Evolutionary conservation across 2,113 vertebrate genomes (phyloP).

Genomic region (Puma concolor): DNA sequence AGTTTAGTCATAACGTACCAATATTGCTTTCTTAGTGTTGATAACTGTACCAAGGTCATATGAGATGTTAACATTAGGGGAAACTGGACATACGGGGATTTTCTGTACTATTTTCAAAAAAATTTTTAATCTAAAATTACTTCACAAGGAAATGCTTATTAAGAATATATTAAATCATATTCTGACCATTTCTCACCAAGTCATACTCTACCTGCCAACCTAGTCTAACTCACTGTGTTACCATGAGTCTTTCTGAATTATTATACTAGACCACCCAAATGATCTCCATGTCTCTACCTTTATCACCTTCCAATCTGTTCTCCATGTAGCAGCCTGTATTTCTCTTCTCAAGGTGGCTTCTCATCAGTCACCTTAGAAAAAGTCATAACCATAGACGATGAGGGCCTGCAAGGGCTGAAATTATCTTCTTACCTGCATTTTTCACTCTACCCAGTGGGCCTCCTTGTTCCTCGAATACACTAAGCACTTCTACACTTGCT

Average conservation of each 20-base stretch:
- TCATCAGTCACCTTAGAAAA: not conserved
- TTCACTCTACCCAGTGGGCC: not conserved
- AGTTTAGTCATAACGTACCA: not conserved
- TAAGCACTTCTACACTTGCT: not conserved
- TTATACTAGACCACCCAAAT: not conserved
- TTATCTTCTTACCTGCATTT: not conserved
- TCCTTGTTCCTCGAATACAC: not conserved
- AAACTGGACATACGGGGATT: not conserved
- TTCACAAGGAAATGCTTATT: not conserved
- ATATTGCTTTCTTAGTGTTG: not conserved
- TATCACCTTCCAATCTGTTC: not conserved
- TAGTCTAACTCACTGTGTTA: not conserved
- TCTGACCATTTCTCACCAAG: not conserved
- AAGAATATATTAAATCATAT: not conserved
- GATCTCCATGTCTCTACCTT: not conserved
- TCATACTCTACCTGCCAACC: not conserved
- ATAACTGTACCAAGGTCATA: not conserved
- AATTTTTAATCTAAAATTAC: not conserved
- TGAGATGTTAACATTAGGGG: not conserved
- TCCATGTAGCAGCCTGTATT: not conserved
- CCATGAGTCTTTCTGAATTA: not conserved
- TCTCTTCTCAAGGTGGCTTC: not conserved
- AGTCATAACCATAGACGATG: not conserved
- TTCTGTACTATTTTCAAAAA: not conserved
- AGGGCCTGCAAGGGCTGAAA: not conserved